Base-by-base conservation (phyloP, 92 coral and sea anemone species). In the Zoanthus gigantus region DNA sequence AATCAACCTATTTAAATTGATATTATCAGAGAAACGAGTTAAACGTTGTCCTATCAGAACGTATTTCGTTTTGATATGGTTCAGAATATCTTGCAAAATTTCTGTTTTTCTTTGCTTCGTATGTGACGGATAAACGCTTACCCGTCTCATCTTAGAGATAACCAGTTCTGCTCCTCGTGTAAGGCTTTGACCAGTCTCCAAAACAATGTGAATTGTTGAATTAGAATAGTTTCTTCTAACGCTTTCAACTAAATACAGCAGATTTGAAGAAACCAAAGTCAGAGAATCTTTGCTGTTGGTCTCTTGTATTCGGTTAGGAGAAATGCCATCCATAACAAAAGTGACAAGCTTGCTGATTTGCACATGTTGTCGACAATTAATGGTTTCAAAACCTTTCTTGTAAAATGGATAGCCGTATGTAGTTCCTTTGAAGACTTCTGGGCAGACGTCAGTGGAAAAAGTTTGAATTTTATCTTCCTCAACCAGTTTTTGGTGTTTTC, bases 331-430 rank as follows among this genome's bases (percentile, higher is more conserved):
- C 93, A 95, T 88, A 84, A 95, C 85, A 82, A 95, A 88, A 63
- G 98, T 91, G 85, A 93, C 94, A 75, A 89, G 94, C 8, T 85
- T 71, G 42, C 77, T 84, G 29, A 88, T 72, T 74, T 90, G 88
- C 56, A 75, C 81, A 82, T 73, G 88, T 16, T 23, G 56, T 0
- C 92, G 73, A 45, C 98, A 95, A 67, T 86, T 80, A 54, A 89
- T 78, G 14, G 92, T 91, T 75, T 95, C 93, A 85, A 95, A 95
- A 45, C 98, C 98, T 65, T 91, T 90, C 80, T 76, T 74, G 79
- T 95, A 95, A 73, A 95, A 93, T 30, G 98, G 98, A 89, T 95
- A 95, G 4, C 98, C 98, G 44, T 71, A 89, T 37, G 94, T 90
- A 0, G 98, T 57, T 72, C 98, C 98, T 83, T 84, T 91, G 60